A percentile compares a stretch with the other conserved stretches of the same genome.
These are phyloP conservation scores for Fragum sueziense DNA, from an alignment of 2,888 invertebrate genomes.

Conservation along the genomic window DNA sequence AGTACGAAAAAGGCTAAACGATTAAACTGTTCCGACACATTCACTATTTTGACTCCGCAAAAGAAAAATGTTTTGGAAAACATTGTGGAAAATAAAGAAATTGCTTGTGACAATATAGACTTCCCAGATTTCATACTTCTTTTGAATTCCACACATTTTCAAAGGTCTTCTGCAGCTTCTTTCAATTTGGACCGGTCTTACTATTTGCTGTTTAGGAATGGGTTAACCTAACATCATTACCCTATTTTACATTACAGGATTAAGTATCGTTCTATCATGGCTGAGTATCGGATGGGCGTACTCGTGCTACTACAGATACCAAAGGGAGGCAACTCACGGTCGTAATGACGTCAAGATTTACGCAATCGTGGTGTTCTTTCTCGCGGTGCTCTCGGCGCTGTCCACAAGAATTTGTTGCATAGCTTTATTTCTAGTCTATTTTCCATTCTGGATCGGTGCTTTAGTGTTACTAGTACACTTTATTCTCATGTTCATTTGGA, in stretches of 20 bases:
- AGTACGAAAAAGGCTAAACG: no score
- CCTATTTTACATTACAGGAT: not conserved
- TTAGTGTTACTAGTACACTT: constrained; percentile 11
- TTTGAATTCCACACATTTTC: no score
- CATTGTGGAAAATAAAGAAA: no score
- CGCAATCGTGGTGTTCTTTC: constrained; percentile 27
- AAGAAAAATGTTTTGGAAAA: no score
- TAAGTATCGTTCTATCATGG: constrained; percentile 42
- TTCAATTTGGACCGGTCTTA: no score
- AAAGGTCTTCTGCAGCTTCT: no score
- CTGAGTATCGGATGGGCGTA: constrained; percentile 51
- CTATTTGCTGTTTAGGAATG: no score
- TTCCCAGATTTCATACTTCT: no score
- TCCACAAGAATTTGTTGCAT: constrained; percentile 30
- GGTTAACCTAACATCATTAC: no score
- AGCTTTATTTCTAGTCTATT: constrained; percentile 29
- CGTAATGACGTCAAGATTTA: constrained; percentile 26
- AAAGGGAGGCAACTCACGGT: constrained; percentile 22
- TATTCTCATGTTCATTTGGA: constrained; percentile 34
- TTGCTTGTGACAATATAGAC: no score
- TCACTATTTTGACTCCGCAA: no score
- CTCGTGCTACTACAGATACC: constrained; percentile 39
- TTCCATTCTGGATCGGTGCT: constrained; percentile 23
- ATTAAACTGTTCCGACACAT: no score
- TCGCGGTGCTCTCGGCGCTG: constrained; percentile 28